Percentiles rank a stretch among this genome's conserved stretches.
Conservation (phyloP, 1,140 invertebrate genomes). For the Papilio xuthus region DNA sequence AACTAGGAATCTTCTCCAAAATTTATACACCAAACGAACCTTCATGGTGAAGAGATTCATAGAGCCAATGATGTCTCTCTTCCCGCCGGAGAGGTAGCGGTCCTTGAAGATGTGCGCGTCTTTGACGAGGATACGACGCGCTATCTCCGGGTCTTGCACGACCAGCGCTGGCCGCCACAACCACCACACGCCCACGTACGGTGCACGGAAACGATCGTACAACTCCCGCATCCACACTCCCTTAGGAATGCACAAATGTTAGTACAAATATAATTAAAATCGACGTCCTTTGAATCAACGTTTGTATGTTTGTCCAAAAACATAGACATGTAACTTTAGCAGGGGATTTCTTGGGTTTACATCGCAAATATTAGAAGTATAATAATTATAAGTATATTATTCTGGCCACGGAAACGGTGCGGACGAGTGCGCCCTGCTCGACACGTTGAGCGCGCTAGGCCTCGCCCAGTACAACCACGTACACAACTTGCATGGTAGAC, state of each 20-base stretch:
- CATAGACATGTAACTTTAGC: too few species aligned
- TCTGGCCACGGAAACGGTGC: background rate
- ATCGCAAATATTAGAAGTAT: too few species aligned
- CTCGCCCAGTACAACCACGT: background rate
- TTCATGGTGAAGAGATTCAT: constrained; percentile 1
- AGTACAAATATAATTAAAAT: background rate
- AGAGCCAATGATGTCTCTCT: background rate
- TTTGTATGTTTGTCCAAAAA: too few species aligned
- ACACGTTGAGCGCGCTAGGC: background rate
- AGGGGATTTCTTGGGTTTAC: too few species aligned
- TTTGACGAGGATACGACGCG: constrained; percentile 1
- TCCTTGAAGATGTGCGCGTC: constrained; percentile 8
- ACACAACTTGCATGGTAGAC: background rate
- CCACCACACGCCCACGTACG: background rate
- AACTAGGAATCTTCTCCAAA: background rate
- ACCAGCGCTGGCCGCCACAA: background rate
- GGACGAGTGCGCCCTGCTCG: background rate
- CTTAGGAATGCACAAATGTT: too few species aligned
- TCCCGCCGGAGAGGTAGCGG: background rate
- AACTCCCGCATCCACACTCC: background rate
- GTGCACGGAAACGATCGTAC: background rate
- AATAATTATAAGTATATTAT: too few species aligned
- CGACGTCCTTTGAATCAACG: too few species aligned
- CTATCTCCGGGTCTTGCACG: constrained; percentile 9
- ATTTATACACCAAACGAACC: background rate